Conservation (phyloP, 2,888 invertebrate genomes). For the Sesamia inferens region DNA sequence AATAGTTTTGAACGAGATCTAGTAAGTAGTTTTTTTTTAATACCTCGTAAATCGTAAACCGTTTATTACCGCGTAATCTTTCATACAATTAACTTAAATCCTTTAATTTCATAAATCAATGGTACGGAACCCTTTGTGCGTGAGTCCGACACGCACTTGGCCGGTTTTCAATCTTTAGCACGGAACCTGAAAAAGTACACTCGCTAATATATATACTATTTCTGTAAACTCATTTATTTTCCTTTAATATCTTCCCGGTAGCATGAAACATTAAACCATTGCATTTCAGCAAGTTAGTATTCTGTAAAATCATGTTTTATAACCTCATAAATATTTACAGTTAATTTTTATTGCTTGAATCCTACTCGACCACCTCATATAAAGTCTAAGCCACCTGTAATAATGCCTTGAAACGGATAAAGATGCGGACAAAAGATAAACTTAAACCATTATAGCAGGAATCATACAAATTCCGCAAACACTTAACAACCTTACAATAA, state of each 20-base stretch:
- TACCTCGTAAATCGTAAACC: too few species aligned
- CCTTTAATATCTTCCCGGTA: background rate
- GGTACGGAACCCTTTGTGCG: too few species aligned
- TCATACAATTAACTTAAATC: too few species aligned
- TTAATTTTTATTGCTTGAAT: constrained; percentile 15
- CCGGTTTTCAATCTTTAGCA: too few species aligned
- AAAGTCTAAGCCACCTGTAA: constrained; percentile 9
- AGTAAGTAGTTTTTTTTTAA: too few species aligned
- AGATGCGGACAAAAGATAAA: constrained; percentile 31
- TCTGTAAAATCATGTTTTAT: background rate
- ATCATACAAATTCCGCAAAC: constrained; percentile 25
- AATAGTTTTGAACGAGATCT: too few species aligned
- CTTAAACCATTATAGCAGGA: constrained; percentile 22
- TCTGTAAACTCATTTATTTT: background rate
- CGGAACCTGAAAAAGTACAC: too few species aligned
- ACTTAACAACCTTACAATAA: constrained; percentile 13
- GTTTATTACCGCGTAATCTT: too few species aligned
- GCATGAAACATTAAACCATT: too few species aligned
- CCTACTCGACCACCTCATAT: constrained; percentile 6
- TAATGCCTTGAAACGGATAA: constrained; percentile 20
- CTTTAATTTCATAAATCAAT: too few species aligned
- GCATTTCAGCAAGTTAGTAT: background rate
- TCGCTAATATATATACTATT: background rate
- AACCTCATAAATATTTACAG: constrained; percentile 6
- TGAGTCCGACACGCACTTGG: too few species aligned